Evolutionary conservation across 2,797 vertebrate genomes (phyloP).

Genomic region (Acridotheres tristis): DNA sequence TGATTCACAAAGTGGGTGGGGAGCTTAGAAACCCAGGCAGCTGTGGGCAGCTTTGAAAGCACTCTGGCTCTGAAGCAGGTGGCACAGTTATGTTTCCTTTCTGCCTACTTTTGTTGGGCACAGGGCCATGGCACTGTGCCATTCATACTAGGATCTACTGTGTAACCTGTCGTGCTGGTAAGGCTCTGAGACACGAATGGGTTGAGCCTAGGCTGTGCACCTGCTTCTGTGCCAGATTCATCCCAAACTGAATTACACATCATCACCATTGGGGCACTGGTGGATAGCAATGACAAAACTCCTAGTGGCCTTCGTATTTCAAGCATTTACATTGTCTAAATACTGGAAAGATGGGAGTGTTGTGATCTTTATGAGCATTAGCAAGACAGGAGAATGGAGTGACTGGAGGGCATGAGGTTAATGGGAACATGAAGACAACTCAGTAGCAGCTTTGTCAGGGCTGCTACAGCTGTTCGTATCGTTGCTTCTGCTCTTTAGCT

Average conservation of each 20-base stretch:
- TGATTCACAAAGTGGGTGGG: rapidly evolving
- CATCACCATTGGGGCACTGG: rapidly evolving
- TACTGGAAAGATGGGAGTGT: neutral
- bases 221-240: neutral
- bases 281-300: neutral
- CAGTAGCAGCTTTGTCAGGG: neutral
- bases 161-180: rapidly evolving
- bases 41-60: neutral
- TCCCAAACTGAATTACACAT: neutral
- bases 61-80: neutral
- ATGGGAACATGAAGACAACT: neutral
- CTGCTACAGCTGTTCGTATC: neutral
- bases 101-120: neutral
- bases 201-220: neutral
- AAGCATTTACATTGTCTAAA: neutral
- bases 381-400: neutral
- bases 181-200: neutral
- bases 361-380: neutral
- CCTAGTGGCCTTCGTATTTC: neutral
- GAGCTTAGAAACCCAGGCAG: neutral
- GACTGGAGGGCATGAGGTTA: neutral
- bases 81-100: rapidly evolving
- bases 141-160: neutral
- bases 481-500: neutral
- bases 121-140: neutral